Evolutionary conservation across 1,140 invertebrate genomes (phyloP).

Genomic region (Palaemon carinicauda): DNA sequence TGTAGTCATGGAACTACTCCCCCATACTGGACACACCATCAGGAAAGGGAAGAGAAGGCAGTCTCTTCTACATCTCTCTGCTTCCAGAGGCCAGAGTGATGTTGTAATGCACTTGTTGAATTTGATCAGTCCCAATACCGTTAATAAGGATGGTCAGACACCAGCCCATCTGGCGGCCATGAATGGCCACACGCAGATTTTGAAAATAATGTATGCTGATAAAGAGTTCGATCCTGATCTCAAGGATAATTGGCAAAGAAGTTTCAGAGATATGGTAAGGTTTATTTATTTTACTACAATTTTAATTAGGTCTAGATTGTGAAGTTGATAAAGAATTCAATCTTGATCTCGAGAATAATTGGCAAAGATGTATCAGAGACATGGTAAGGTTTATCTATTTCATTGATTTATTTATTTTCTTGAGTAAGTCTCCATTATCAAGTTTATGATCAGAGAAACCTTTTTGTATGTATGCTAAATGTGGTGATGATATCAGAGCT

Average conservation of each 20-base stretch:
- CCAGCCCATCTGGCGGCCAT: conserved; percentile 35
- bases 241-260: neutral
- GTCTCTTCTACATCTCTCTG: conserved; percentile 24
- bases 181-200: conserved; percentile 23
- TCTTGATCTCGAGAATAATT: too few relatives aligned
- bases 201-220: conserved; percentile 27
- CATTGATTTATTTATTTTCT: too few relatives aligned
- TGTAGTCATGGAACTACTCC: conserved; percentile 2
- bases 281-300: neutral
- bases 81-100: neutral
- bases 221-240: conserved; percentile 9
- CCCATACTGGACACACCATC: neutral
- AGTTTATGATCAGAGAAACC: too few relatives aligned
- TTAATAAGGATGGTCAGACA: conserved; percentile 32
- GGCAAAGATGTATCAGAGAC: too few relatives aligned
- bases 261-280: conserved; percentile 19
- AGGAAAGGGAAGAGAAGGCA: neutral
- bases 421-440: too few relatives aligned
- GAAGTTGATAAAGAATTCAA: too few relatives aligned
- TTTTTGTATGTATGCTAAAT: too few relatives aligned
- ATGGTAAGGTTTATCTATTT: too few relatives aligned
- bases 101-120: conserved; percentile 28
- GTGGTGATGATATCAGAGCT: too few relatives aligned
- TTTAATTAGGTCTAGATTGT: neutral
- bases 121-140: conserved; percentile 28